Conservation (phyloP, 2,888 invertebrate species). For the Nemotelus pantherinus region DNA sequence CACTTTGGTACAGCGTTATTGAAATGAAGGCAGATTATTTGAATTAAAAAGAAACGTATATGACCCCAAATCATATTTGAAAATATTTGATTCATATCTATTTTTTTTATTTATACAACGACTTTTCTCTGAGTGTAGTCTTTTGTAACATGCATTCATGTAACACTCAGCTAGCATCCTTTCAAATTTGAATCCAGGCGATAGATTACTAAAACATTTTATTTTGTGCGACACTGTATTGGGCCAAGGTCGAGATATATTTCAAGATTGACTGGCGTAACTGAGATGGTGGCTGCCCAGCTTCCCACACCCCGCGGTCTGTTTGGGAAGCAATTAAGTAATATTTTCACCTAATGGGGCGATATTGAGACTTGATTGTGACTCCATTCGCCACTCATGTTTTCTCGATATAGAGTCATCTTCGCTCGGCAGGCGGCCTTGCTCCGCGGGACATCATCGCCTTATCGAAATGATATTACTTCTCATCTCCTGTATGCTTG, state of each 20-base stretch:
- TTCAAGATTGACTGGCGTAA: constrained; percentile 4
- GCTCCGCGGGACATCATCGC: constrained; percentile 57
- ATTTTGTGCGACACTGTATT: constrained; percentile 12
- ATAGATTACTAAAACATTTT: background rate
- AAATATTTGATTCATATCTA: too few relatives aligned
- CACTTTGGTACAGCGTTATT: too few relatives aligned
- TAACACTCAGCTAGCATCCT: too few relatives aligned
- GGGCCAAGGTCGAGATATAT: background rate
- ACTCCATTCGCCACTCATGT: constrained; percentile 49
- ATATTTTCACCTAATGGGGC: constrained; percentile 65
- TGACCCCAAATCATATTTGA: too few relatives aligned
- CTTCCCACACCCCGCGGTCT: constrained; percentile 53
- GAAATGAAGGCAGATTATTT: too few relatives aligned
- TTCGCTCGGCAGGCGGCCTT: constrained; percentile 59
- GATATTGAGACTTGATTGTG: constrained; percentile 51
- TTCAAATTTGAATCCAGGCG: background rate
- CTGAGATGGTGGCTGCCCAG: constrained; percentile 10
- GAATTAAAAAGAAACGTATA: too few relatives aligned
- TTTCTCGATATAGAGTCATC: constrained; percentile 59
- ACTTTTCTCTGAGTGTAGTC: too few relatives aligned
- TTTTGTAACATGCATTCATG: too few relatives aligned
- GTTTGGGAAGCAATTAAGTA: constrained; percentile 64
- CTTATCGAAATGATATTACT: constrained; percentile 42
- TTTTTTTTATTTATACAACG: too few relatives aligned
- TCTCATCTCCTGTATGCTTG: constrained; percentile 34